These are phyloP conservation scores for Hemiscyllium ocellatum DNA, from an alignment of 2,113 vertebrate species.

Conservation along the genomic window DNA sequence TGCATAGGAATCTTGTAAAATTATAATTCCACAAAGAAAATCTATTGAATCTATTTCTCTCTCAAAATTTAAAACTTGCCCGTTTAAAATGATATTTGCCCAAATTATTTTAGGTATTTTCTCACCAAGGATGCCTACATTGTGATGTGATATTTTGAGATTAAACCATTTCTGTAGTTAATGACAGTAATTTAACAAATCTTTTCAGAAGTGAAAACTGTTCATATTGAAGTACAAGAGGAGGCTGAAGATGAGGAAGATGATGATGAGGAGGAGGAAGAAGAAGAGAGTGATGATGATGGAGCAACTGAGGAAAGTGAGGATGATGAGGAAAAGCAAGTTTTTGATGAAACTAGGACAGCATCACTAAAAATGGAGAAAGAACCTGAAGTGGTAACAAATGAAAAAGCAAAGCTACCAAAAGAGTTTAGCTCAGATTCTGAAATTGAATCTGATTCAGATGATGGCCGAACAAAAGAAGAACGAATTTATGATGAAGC, in stretches of 20 bases:
- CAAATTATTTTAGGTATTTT: background rate
- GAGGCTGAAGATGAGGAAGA: slow-evolving; percentile 50
- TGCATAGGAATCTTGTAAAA: background rate
- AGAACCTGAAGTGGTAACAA: slow-evolving; percentile 42
- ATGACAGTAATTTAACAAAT: slow-evolving; percentile 18
- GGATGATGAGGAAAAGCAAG: slow-evolving; percentile 57
- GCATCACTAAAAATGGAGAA: slow-evolving; percentile 46
- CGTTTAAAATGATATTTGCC: background rate
- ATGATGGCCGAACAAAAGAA: slow-evolving; percentile 86
- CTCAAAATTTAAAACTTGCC: background rate
- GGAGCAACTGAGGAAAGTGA: slow-evolving; percentile 54
- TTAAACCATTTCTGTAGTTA: background rate
- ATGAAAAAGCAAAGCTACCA: slow-evolving; percentile 50
- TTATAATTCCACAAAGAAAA: background rate
- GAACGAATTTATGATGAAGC: slow-evolving; percentile 85
- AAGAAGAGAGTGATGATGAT: slow-evolving; percentile 66
- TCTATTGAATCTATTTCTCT: background rate
- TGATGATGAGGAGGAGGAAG: slow-evolving; percentile 52
- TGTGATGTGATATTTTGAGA: background rate
- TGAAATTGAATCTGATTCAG: slow-evolving; percentile 80
- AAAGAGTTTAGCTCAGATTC: slow-evolving; percentile 73
- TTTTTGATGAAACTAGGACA: slow-evolving; percentile 59
- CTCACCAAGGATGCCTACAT: background rate
- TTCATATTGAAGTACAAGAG: slow-evolving; percentile 91
- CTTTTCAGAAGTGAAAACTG: slow-evolving; percentile 73